Evolutionary conservation across 2,888 invertebrate genomes (phyloP).

Genomic region (Drosophila lacicola): DNA sequence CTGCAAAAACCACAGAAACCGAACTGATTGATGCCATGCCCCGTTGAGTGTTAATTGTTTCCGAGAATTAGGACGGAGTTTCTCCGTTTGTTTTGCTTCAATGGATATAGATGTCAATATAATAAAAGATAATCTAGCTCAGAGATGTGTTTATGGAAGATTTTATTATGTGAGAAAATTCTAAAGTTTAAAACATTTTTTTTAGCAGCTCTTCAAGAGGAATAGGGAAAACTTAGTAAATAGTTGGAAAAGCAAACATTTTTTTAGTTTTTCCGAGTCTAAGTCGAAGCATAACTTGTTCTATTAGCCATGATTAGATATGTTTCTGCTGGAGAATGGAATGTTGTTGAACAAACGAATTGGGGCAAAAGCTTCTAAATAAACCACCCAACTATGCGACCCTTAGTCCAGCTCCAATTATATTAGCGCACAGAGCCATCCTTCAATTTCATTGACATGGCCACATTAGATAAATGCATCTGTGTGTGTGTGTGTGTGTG

Average conservation of each 20-base stretch:
- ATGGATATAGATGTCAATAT: neutral
- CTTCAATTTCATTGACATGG: constrained; percentile 24
- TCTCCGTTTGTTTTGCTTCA: neutral
- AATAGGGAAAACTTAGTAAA: too few species aligned
- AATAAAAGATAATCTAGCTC: too few species aligned
- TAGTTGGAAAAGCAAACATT: too few species aligned
- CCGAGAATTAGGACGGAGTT: neutral
- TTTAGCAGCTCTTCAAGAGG: too few species aligned
- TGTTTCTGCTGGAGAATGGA: neutral
- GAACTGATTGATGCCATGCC: constrained; percentile 18
- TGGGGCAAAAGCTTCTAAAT: neutral
- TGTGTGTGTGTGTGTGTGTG: constrained; percentile 14
- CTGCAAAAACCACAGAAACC: neutral
- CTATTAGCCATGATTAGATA: neutral
- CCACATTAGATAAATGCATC: constrained; percentile 20
- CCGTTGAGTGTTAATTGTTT: constrained; percentile 23
- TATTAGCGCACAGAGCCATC: neutral
- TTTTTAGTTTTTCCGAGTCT: too few species aligned
- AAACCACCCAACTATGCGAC: neutral
- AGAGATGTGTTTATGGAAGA: too few species aligned
- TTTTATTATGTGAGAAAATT: too few species aligned
- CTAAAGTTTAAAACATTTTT: too few species aligned
- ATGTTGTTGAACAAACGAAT: neutral
- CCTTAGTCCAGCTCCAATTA: constrained; percentile 13
- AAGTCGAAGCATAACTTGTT: neutral